Evolutionary conservation across 2,888 invertebrate species (phyloP).

Genomic region (Ophioninae sp.): DNA sequence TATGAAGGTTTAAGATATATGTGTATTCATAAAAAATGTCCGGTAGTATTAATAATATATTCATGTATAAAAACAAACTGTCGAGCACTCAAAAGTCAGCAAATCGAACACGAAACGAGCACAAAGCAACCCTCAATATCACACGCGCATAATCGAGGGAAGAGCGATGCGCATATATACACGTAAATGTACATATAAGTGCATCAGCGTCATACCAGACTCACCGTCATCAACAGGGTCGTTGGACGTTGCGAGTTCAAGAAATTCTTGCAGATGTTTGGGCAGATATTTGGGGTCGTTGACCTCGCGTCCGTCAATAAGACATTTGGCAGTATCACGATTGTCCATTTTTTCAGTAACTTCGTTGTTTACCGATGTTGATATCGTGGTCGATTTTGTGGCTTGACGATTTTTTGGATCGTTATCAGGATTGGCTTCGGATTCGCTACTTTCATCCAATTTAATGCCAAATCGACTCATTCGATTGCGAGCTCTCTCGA

Average conservation of each 20-base stretch:
- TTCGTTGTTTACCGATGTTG: constrained; percentile 67
- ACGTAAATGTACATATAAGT: constrained; percentile 67
- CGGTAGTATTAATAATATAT: constrained; percentile 6
- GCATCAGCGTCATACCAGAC: constrained; percentile 72
- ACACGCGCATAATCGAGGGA: constrained; percentile 67
- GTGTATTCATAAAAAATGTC: background rate
- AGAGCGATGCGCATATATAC: constrained; percentile 79
- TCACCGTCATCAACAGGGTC: constrained; percentile 82
- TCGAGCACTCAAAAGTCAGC: constrained; percentile 51
- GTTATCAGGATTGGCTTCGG: constrained; percentile 62
- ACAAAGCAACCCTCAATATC: constrained; percentile 79
- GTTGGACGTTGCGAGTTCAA: constrained; percentile 83
- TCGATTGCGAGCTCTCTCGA: constrained; percentile 88
- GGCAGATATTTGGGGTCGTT: constrained; percentile 86
- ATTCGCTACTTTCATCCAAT: constrained; percentile 83
- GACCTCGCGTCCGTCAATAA: constrained; percentile 86
- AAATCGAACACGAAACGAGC: constrained; percentile 79
- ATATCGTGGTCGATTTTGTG: constrained; percentile 71
- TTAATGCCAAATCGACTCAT: constrained; percentile 87
- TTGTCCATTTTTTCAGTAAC: constrained; percentile 77
- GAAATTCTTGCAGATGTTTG: constrained; percentile 90
- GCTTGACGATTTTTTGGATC: constrained; percentile 75
- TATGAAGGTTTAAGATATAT: too few species aligned
- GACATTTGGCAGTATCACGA: constrained; percentile 81
- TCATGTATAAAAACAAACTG: constrained; percentile 15